phyloP scores from a whole-genome alignment of 1,140 invertebrate genomes.

The Telenomus remus region DNA sequence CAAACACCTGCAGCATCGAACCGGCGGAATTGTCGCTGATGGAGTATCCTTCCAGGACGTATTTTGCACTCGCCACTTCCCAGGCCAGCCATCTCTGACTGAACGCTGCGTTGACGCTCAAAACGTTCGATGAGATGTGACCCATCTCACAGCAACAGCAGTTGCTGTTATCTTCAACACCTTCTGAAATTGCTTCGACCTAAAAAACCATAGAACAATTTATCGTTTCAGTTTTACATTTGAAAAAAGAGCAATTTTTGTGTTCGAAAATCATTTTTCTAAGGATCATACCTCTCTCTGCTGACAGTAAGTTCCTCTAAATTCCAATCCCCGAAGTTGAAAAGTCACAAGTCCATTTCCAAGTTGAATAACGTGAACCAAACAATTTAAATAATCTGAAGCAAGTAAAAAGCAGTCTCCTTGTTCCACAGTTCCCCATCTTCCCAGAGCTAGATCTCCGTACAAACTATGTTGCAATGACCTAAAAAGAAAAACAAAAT shows the following conservation, averaged over 20 bases:
- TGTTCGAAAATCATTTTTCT: too few relatives aligned
- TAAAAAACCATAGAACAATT: slow-evolving; percentile 18
- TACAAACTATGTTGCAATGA: slow-evolving; percentile 97
- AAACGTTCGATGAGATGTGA: slow-evolving; percentile 87
- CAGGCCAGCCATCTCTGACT: slow-evolving; percentile 98
- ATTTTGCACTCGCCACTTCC: slow-evolving; percentile 95
- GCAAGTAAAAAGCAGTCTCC: slow-evolving; percentile 98
- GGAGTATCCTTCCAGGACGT: slow-evolving; percentile 98
- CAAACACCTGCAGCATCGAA: slow-evolving; percentile 97
- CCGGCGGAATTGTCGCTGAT: slow-evolving; percentile 98
- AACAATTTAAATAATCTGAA: slow-evolving; percentile 97
- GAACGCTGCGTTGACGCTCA: slow-evolving; percentile 96
- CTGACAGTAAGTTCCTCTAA: slow-evolving; percentile 98
- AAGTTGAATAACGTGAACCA: slow-evolving; percentile 98
- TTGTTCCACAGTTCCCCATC: slow-evolving; percentile 94
- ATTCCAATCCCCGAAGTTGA: slow-evolving; percentile 97
- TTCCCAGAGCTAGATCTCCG: slow-evolving; percentile 93
- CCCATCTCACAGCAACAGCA: slow-evolving; percentile 95
- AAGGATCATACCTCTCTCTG: slow-evolving; percentile 91
- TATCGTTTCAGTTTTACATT: too few relatives aligned
- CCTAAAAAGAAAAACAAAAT: slow-evolving; percentile 70
- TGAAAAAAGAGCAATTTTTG: too few relatives aligned
- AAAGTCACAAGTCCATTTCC: slow-evolving; percentile 99
- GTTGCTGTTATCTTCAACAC: slow-evolving; percentile 92
- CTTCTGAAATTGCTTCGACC: slow-evolving; percentile 98